Conservation (phyloP, 2,113 vertebrate genomes). For the Aegithalos caudatus region DNA sequence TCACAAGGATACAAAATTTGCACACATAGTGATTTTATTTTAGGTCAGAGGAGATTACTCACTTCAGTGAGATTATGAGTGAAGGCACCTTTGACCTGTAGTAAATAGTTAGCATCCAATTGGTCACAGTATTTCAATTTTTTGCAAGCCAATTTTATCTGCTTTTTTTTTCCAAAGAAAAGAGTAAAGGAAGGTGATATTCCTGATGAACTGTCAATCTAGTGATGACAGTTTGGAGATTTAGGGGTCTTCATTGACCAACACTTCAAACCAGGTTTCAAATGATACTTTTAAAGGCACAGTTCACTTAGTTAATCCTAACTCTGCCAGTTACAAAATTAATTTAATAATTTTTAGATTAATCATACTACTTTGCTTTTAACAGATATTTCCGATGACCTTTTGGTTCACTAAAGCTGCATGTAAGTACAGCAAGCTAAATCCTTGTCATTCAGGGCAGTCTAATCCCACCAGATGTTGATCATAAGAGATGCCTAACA, state of each 20-base stretch:
- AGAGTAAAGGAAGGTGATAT: not conserved
- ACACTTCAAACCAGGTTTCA: not conserved
- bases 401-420: conserved; percentile 40
- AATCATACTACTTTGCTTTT: conserved; percentile 59
- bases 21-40: not conserved
- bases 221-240: not conserved
- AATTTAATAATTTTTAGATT: conserved; percentile 37
- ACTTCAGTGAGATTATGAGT: not conserved
- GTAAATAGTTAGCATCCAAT: not conserved
- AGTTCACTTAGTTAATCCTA: not conserved
- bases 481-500: conserved; percentile 42
- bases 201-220: not conserved
- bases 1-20: not conserved
- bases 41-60: not conserved
- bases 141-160: not conserved
- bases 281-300: not conserved
- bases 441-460: conserved; percentile 30
- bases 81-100: not conserved
- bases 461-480: conserved; percentile 64
- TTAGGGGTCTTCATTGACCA: not conserved
- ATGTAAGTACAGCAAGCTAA: conserved; percentile 45
- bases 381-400: conserved; percentile 25
- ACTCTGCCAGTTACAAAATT: not conserved
- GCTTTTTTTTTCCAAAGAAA: accelerated
- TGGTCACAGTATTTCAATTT: not conserved